Conservation (phyloP, 2,797 vertebrate genomes). For the Sarcophilus harrisii region DNA sequence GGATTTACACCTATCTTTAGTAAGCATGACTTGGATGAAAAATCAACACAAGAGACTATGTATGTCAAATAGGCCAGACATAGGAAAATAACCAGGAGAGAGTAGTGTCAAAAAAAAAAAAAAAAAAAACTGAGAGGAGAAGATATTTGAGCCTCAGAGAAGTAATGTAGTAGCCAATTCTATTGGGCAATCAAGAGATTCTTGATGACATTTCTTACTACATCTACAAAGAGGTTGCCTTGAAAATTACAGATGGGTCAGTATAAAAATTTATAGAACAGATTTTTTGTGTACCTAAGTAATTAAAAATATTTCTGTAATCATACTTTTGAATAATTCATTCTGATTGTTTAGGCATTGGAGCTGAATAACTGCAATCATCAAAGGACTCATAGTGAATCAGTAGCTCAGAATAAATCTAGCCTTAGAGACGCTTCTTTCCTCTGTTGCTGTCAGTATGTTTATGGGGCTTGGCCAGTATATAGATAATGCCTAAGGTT, state of each 20-base stretch:
- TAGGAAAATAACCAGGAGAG: not conserved
- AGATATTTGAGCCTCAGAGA: not conserved
- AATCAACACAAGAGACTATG: not conserved
- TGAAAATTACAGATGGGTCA: not conserved
- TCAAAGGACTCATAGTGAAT: conserved; percentile 16
- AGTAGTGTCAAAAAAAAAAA: not conserved
- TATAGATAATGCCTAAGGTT: not conserved
- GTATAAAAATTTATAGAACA: not conserved
- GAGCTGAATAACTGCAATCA: not conserved
- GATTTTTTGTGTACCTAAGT: not conserved
- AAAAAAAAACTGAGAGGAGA: not conserved
- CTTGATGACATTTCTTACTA: not conserved
- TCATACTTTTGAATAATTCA: conserved; percentile 45
- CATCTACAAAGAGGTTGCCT: not conserved
- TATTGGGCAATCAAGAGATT: not conserved
- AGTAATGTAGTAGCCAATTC: not conserved
- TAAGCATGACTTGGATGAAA: not conserved
- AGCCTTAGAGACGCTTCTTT: conserved; percentile 8
- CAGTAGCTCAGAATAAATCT: not conserved
- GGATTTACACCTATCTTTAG: not conserved
- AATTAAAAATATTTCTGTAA: not conserved
- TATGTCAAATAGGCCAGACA: not conserved
- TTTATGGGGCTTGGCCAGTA: not conserved
- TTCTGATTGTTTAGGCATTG: conserved; percentile 3
- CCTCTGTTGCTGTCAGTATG: not conserved